Conservation (phyloP, 2,113 vertebrate species). For the Kryptolebias marmoratus region DNA sequence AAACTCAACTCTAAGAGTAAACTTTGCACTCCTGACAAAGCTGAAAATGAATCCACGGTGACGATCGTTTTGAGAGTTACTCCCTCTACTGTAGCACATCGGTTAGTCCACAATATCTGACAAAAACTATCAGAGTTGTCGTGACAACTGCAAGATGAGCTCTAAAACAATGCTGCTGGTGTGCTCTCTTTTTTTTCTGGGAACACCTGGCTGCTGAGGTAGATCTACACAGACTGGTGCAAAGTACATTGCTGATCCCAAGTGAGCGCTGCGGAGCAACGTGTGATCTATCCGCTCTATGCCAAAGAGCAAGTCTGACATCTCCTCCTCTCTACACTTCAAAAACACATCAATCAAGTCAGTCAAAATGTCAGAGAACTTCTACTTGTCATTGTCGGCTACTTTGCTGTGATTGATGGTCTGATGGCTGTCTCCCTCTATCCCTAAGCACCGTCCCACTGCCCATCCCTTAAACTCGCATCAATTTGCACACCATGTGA, state of each 20-base stretch:
- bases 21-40: background rate
- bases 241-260: slow-evolving; percentile 35
- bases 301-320: slow-evolving; percentile 65
- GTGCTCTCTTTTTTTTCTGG: background rate
- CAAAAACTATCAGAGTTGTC: background rate
- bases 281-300: slow-evolving; percentile 56
- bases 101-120: background rate
- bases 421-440: slow-evolving; percentile 45
- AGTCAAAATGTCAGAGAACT: slow-evolving; percentile 75
- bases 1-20: background rate
- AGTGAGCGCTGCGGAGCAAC: slow-evolving; percentile 29
- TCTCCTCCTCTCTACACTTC: slow-evolving; percentile 54
- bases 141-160: slow-evolving; percentile 1
- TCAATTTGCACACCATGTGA: slow-evolving; percentile 64
- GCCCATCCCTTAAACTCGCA: slow-evolving; percentile 25
- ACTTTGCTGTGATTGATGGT: slow-evolving; percentile 76
- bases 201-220: slow-evolving; percentile 1
- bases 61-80: background rate
- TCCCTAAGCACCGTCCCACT: background rate
- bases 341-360: slow-evolving; percentile 82
- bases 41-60: background rate
- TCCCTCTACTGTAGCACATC: background rate
- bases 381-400: slow-evolving; percentile 73
- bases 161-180: background rate
- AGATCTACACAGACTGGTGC: slow-evolving; percentile 26